Evolutionary conservation across 2,797 vertebrate genomes (phyloP), one percentile per base, ranked within the genome.

Genomic region (Holocentrus rufus): DNA sequence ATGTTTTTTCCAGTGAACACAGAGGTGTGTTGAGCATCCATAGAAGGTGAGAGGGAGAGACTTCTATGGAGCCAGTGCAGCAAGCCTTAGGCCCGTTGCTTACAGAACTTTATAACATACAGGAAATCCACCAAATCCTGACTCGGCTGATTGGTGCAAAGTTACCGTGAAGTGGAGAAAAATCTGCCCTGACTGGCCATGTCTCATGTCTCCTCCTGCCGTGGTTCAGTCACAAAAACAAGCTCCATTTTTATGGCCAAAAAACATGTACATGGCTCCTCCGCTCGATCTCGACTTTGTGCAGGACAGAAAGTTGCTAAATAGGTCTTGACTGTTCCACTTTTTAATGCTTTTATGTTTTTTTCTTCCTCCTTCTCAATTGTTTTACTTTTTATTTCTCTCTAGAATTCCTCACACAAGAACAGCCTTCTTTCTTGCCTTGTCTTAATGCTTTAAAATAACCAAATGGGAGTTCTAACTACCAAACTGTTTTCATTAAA

Each of bases 391-490:
- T 83, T 79, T 8, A 61, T 76, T 55, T 79, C 58, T 94, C 92
- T 95, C 90, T 95, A 94, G 95, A 94, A 91, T 94, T 95, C 94
- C 93, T 96, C 94, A 94, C 94, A 95, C 92, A 88, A 93, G 95
- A 96, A 93, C 95, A 95, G 95, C 96, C 96, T 98, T 97, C 95
- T 97, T 95, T 97, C 94, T 97, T 96, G 95, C 96, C 96, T 98
- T 97, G 96, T 97, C 96, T 97, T 97, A 97, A 98, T 94, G 96
- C 96, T 98, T 98, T 98, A 97, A 98, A 97, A 92, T 95, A 97
- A 96, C 97, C 96, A 98, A 97, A 97, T 95, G 95, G 95, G 94
- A 97, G 94, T 95, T 95, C 91, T 94, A 94, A 95, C 95, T 95
- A 96, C 95, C 96, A 96, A 98, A 96, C 95, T 74, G 69, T 84